Evolutionary conservation across 2,888 invertebrate species (phyloP), one percentile per base, ranked within the genome.

Genomic region (Arctia plantaginis): DNA sequence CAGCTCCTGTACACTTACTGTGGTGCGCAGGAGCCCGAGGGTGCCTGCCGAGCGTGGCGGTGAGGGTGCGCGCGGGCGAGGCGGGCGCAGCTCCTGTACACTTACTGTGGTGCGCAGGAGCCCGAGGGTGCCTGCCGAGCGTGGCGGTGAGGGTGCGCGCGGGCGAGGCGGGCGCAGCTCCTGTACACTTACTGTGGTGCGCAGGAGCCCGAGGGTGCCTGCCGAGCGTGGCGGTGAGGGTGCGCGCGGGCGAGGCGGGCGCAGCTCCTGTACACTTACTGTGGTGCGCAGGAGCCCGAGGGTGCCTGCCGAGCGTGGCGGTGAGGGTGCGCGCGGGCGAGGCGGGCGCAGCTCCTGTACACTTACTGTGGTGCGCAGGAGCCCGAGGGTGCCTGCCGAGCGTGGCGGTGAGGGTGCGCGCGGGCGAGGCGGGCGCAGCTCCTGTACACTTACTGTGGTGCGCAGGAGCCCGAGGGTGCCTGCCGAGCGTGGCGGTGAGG

Each of bases 361-460:
- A 44, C 44, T 44, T 44, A 44, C 65, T 65, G 33, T 65, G 30
- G 65, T 65, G 65, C 35, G 30, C 20, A 10, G 65, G 65, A 23
- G 0, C 33, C 23, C 65, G 18, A 1, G 30, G 35, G 20, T 23
- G 64, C 10, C 20, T 15, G 65, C 20, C 30, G 65, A 65, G 33
- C 65, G 65, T 66, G 66, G 66, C n/a, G 41, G 66, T 39, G 66
- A 4, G n/a, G 65, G 20, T 12, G 51, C 47, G 47, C 47, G 47
- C 23, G 47, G 47, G 20, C 23, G 23, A 51, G 47, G 51, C 51
- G 51, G 51, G 51, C 23, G 51, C 51, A n/a, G 51, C 51, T 51
- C 51, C n/a, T 51, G 51, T 35, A 18, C 10, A 87, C 91, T 90
- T 18, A 92, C 91, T 89, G 71, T 87, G 33, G 65, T 51, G 69